Base-by-base conservation (phyloP, 1,140 invertebrate species). In the Papilio polyxenes region DNA sequence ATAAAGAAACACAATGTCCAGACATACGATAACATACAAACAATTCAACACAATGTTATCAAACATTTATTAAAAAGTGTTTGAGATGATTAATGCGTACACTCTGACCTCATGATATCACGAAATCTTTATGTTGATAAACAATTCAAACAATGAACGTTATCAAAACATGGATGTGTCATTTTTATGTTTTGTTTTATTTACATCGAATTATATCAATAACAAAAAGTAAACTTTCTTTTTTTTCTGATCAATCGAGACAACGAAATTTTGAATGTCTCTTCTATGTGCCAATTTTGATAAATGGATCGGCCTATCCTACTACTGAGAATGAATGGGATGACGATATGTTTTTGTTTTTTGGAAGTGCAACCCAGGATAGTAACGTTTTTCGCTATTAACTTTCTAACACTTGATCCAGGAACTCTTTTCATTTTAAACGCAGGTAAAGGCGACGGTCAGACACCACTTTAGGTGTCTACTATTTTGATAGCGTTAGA, bases 31-130 rank as follows among this genome's bases (percentile, higher is more conserved):
- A 62, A 85, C 49, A 76, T 49, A 85, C 59, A 82, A 82, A 83
- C 80, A 59, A 79, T 79, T 44, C 59, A 49, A 76, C 72, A 74
- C 75, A 75, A 78, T 82, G 75, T 83, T 85, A 85, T 85, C 81
- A 82, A 77, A 82, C 81, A 81, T 85, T 81, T 80, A 81, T 81
- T 81, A 85, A 85, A 82, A 84, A 83, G 76, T 84, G 84, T 85
- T 85, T 82, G 82, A 84, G 62, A 78, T 80, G 62, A 84, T 31
- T 83, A 82, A 82, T 82, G 82, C 40, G 48, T 75, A 75, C 44
- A 75, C 83, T 83, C 59, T 83, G 81, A 84, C 75, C 82, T 53
- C n/a, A 7, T 76, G 56, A 62, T 62, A 65, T 75, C 37, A 44
- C 81, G 31, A 65, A 20, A 69, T 82, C 75, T 13, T 49, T 8